phyloP scores from a whole-genome alignment of 1,140 invertebrate species.

The Heliconius eleuchia region DNA sequence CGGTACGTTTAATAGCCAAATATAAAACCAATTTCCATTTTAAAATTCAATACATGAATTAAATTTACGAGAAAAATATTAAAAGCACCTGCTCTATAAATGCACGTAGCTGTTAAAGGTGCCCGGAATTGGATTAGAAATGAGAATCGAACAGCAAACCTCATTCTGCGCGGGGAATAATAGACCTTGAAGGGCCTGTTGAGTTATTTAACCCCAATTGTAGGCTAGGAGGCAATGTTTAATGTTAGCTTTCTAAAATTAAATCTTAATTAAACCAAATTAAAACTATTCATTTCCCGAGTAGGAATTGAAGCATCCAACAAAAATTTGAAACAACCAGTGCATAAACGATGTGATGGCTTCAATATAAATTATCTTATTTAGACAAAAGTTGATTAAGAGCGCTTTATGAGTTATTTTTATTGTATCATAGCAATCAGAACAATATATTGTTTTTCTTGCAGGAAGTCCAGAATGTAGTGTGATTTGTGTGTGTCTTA shows the following conservation, averaged over 20 bases:
- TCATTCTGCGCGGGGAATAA: constrained; percentile 33
- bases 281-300: no score
- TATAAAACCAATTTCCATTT: background rate
- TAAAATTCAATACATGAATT: constrained; percentile 3
- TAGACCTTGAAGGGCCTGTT: constrained; percentile 28
- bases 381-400: no score
- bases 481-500: no score
- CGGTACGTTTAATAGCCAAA: background rate
- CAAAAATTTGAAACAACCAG: no score
- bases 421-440: no score
- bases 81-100: constrained; percentile 41
- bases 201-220: constrained; percentile 29
- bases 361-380: no score
- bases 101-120: constrained; percentile 42
- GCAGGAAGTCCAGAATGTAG: no score
- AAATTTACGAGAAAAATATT: background rate
- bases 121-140: constrained; percentile 57
- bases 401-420: no score
- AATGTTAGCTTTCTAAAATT: background rate
- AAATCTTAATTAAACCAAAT: background rate
- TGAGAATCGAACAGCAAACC: constrained; percentile 50
- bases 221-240: constrained; percentile 15
- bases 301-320: no score
- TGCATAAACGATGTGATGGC: no score
- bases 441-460: no score